Percentiles rank a stretch among this genome's conserved stretches.
These are phyloP conservation scores for Globia sparganii DNA, from an alignment of 2,888 invertebrate genomes.

Conservation along the genomic window DNA sequence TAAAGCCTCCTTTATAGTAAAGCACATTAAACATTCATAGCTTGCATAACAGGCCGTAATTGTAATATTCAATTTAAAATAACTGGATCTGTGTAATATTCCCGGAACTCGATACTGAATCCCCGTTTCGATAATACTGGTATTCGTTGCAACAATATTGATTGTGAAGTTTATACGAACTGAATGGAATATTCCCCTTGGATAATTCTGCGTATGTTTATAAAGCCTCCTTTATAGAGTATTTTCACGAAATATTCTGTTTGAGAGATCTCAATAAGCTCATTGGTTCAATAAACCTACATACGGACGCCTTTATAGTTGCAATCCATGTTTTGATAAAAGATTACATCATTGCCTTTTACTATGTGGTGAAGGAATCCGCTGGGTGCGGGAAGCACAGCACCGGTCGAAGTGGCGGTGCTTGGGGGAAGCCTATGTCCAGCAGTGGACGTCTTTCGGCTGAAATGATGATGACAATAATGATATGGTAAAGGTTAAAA, in stretches of 20 bases:
- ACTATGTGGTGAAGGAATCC: not conserved
- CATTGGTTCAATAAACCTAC: slow-evolving; percentile 2
- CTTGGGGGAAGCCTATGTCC: no score
- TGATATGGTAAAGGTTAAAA: not conserved
- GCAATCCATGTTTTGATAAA: not conserved
- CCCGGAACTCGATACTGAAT: slow-evolving; percentile 19
- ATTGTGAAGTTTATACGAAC: slow-evolving; percentile 24
- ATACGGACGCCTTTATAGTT: not conserved
- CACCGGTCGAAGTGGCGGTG: no score
- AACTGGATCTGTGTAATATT: slow-evolving; percentile 13
- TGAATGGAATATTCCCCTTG: slow-evolving; percentile 18
- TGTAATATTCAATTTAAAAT: slow-evolving; percentile 18
- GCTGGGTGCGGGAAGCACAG: no score
- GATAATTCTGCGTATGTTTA: slow-evolving; percentile 13
- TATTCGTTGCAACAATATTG: slow-evolving; percentile 17
- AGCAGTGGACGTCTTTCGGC: no score
- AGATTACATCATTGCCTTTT: not conserved
- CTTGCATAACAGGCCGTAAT: slow-evolving; percentile 2
- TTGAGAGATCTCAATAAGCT: not conserved
- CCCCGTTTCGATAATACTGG: slow-evolving; percentile 9
- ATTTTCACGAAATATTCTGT: slow-evolving; percentile 13
- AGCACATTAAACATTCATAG: no score
- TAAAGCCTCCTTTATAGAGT: not conserved
- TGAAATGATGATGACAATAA: no score
- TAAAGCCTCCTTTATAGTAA: not conserved